Base-by-base conservation (phyloP, 2,888 invertebrate species). In the Iselma pallidipennis region DNA sequence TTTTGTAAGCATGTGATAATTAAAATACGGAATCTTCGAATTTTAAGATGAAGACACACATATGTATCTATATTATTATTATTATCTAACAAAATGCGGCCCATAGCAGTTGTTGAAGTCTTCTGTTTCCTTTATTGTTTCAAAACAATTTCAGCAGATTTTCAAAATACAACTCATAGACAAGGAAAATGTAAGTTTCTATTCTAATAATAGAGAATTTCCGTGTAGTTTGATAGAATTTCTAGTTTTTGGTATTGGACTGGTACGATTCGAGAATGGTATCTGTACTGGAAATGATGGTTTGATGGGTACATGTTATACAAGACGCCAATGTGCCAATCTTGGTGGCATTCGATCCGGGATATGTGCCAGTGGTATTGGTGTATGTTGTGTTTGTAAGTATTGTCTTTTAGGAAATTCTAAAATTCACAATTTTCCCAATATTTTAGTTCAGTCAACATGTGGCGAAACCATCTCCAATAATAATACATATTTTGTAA, bases 321-420 rank as follows among this genome's bases (percentile, higher is more conserved):
- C 92, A n/a, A 84, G 88, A 50, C 83, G 89, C 7, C 91, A 93
- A 78, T 94, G 94, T 76, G 78, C 82, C 55, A 87, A 87, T 72
- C 85, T 88, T 25, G 88, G 87, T 59, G 95, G 95, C 0, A 87
- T 87, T 6, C 82, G 88, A 42, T 89, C 91, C 0, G 94, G 92
- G 10, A 82, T 81, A 10, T 95, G 95, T 76, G 92, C 91, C 3
- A 82, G 81, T 25, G 85, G 86, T 57, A 87, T 91, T 72, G 94
- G 94, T 2, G 87, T 91, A 59, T 95, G 95, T 77, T 95, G 95
- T 77, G 86, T 93, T 63, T 89, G 94, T 94, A 83, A 87, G 88
- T 84, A 5, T n/a, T 53, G 12, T 10, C 12, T 23, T 16, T 26
- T 12, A 51, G 10, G 9, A 7, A 6, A 16, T 51, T 21, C 14